Base-by-base conservation (phyloP, 2,797 vertebrate species). In the Salmo trutta region DNA sequence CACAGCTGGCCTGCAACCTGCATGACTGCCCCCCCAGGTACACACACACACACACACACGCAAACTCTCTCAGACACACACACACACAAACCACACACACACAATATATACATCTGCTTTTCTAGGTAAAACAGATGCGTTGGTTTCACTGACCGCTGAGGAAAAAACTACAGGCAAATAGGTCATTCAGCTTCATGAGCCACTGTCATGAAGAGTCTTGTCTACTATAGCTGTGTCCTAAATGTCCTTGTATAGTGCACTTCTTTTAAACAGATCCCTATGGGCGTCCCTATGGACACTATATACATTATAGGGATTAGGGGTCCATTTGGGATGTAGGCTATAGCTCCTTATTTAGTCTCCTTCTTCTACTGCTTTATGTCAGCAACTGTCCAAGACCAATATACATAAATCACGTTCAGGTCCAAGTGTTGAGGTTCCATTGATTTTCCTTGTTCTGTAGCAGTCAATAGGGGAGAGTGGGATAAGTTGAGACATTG, bases 11-110 rank as follows among this genome's bases (percentile, higher is more conserved):
- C 0, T 98, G 97, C 85, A 96, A 93, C 82, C 78, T 73, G 80
- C 85, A 76, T 27, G 93, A 96, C 90, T 98, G 97, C 59, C 94
- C 95, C 16, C 89, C 95, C 72, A 95, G 96, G 97, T 98, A 91
- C 31, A 15, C 24, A 59, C 41, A 10, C 74, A 16, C 16, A 2
- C 51, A 79, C 21, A 4, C n/a, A 51, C 19, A 51, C 36, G n/a
- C 14, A 24, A 24, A 24, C 29, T 16, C 2, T 3, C 15, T 31
- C 24, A 24, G 24, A 24, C 24, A 24, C 24, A 24, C 24, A 1
- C 24, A 24, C 51, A n/a, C 70, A 47, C 31, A 3, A 17, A 31
- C 21, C 65, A 31, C 1, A 64, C 41, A 16, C 4, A 56, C 5
- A 73, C 15, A 29, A 8, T 21, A 59, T 14, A 67, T 10, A 14